Base-by-base conservation (phyloP, 2,888 invertebrate species). In the Tachina lurida region DNA sequence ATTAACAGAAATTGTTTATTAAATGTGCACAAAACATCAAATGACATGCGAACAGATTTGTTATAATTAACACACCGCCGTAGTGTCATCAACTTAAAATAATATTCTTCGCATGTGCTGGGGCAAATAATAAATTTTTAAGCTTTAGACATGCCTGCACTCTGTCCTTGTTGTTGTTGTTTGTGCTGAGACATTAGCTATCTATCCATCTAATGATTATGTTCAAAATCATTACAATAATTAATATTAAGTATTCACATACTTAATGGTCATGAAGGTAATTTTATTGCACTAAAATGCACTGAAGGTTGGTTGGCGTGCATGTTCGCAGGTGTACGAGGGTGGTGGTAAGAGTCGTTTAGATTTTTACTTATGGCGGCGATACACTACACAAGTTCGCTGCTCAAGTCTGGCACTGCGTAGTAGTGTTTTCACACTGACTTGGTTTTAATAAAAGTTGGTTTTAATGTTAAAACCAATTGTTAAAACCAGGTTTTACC, bases 31-130 rank as follows among this genome's bases (percentile, higher is more conserved):
- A 80, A 79, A 84, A 71, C 75, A 71, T 71, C 45, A 71, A 80
- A 75, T 84, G 80, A 80, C 70, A 80, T 75, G 74, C 70, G 63
- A 84, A 84, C 84, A 84, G 70, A 84, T 80, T 84, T 76, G 80
- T 76, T 84, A 84, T 75, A 84, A 84, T 84, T 71, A 84, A 80
- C 84, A 80, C 84, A 80, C 70, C 84, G 63, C 54, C 62, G 49
- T 49, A 71, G 84, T 84, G 84, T 84, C 80, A 75, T 80, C 75
- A 84, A 67, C 49, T 77, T 67, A 47, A 75, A 75, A 81, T 81
- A 75, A 75, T 75, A 62, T 68, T 81, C 39, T 45, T 73, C 31
- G n/a, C 63, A 63, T 71, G 56, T 17, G 49, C 62, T 52, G 52
- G 17, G 22, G 52, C 41, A 62, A 63, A 62, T 22, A 75, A 52